phyloP scores from a whole-genome alignment of 2,113 vertebrate species.

The Gorilla gorilla region DNA sequence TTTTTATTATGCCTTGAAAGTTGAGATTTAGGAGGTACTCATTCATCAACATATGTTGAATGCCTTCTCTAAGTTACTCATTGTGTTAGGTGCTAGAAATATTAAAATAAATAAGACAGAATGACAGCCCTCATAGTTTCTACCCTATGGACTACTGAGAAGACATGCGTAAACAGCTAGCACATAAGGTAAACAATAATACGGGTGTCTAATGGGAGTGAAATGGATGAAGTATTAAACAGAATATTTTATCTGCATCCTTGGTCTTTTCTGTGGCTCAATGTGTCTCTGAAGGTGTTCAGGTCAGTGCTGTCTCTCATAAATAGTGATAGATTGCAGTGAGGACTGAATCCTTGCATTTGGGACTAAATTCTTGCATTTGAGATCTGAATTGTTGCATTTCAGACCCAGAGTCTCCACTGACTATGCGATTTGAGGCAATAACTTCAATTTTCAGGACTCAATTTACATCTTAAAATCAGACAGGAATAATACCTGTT shows the following conservation, averaged over 20 bases:
- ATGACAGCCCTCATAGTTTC: neutral
- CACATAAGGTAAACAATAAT: neutral
- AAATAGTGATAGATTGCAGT: neutral
- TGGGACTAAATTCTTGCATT: neutral
- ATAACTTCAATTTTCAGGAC: neutral
- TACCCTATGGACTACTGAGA: neutral
- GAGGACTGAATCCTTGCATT: neutral
- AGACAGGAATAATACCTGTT: neutral
- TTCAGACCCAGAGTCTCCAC: neutral
- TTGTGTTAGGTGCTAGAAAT: neutral
- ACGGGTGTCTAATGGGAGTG: neutral
- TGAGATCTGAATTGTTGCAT: neutral
- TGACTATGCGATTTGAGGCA: neutral
- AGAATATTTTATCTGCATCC: neutral
- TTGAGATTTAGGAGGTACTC: neutral
- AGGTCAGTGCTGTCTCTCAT: neutral
- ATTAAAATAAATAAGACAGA: neutral
- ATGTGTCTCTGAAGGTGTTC: neutral
- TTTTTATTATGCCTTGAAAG: conserved; percentile 2
- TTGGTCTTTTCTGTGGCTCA: neutral
- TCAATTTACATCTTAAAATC: neutral
- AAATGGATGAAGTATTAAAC: neutral
- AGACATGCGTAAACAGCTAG: neutral
- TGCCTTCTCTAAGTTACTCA: neutral
- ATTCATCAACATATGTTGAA: neutral